Base-by-base conservation (phyloP, 2,888 invertebrate genomes). In the Meta bourneti region DNA sequence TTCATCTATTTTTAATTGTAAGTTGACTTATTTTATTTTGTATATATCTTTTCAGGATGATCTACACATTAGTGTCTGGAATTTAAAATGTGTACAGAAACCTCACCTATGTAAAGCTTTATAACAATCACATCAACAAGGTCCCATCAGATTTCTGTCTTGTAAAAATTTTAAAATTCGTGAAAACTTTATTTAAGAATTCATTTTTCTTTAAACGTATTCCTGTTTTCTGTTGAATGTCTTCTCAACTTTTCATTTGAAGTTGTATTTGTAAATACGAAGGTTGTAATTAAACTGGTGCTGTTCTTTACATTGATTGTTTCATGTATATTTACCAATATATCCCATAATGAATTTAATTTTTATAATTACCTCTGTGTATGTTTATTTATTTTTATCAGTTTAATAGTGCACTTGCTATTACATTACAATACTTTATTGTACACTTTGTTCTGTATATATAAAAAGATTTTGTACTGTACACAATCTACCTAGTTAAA, bases 61-160 rank as follows among this genome's bases (percentile, higher is more conserved):
- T 89, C 11, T 82, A 82, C 70, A 89, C 89, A 16, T 51, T 89
- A 19, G 82, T 89, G 9, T 89, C 87, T 87, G 79, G 87, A 13
- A 79, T 87, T 54, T 87, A 87, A 54, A 72, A 6, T 48, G 16
- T 61, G 19, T 51, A 9, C 19, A 52, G 48, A 74, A 84, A 7
- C 51, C 11, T 19, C 84, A 74, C n/a, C 52, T 61, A 8, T 84
- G 54, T 48, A 72, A 74, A 84, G 13, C 61, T 84, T 13, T 75
- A 20, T 34, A 61, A 13, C 19, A 51, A 75, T 84, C 84, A 84
- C 61, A 74, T 75, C 20, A 71, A 82, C 71, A 54, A 75, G 13
- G 61, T 61, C 52, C 84, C 84, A 52, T 84, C 52, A 34, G 52
- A 75, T 75, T 48, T 48, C 34, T 61, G 34, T 20, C 19, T 34